Base-by-base conservation (phyloP, 2,797 vertebrate species). In the Sphenodon punctatus region DNA sequence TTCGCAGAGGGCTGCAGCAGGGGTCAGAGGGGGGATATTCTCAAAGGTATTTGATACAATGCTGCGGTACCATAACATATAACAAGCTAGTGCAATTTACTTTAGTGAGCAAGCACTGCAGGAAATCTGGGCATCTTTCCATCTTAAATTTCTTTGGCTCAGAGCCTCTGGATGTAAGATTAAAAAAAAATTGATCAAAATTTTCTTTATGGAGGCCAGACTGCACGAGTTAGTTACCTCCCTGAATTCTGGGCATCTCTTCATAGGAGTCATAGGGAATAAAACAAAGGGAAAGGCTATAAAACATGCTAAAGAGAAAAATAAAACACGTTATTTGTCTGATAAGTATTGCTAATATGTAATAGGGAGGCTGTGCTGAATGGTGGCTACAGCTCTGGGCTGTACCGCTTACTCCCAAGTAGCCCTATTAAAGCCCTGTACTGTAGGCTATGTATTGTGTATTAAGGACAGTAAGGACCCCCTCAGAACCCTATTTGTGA, bases 91-190 rank as follows among this genome's bases (percentile, higher is more conserved):
- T 85, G 66, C 84, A 81, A 74, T 45, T 73, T 86, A 68, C 74
- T 45, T 73, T 86, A 68, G 75, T 78, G 83, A 86, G 78, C 65
- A 63, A 38, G 63, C 3, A 27, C 81, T 89, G 51, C 71, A 86
- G 85, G 59, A 87, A 89, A 80, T 85, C 84, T 88, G 84, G 88
- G 84, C 87, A 82, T 58, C 84, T 71, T 81, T 93, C 87, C 83
- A 85, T 90, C 64, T 88, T 67, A 75, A 10, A 89, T 91, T 68
- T 75, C 2, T 72, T 82, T 92, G 86, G 84, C 88, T 80, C 68
- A 61, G 43, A 88, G 81, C 61, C 67, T 82, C 61, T 91, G 51
- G 43, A 82, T 88, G 79, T 48, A 86, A 74, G 43, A 68, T 53
- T 38, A 17, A 80, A 69, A 61, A 72, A 43, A 27, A 23, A 45